Evolutionary conservation across 2,888 invertebrate species (phyloP).

Genomic region (Scrobipalpa costella): DNA sequence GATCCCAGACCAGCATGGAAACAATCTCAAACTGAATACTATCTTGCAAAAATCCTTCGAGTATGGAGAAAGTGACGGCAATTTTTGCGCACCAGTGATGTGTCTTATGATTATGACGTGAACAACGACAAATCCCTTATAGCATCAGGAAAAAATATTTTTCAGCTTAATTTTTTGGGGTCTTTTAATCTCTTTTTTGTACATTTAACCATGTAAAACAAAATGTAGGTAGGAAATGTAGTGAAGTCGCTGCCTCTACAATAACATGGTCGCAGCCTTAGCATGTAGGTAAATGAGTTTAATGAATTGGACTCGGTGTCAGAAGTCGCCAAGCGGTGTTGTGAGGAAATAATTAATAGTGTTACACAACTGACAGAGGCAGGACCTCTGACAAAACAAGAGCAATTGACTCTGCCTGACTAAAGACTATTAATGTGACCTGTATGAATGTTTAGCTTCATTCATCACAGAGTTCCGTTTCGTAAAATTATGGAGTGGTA

Average conservation of each 20-base stretch:
- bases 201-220: no score
- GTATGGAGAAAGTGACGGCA: no score
- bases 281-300: background rate
- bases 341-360: conserved; percentile 12
- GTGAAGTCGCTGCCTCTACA: background rate
- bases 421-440: background rate
- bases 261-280: background rate
- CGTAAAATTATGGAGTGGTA: no score
- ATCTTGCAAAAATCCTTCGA: no score
- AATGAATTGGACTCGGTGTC: conserved; percentile 15
- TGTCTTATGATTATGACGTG: no score
- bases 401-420: conserved; percentile 1
- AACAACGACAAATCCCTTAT: no score
- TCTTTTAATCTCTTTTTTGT: no score
- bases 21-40: no score
- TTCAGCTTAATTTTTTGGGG: no score
- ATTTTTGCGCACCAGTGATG: no score
- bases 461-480: background rate
- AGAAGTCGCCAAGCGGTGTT: background rate
- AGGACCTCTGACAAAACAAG: background rate
- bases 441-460: background rate
- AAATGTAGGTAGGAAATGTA: background rate
- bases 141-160: no score
- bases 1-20: no score
- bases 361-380: conserved; percentile 12